Evolutionary conservation across 2,888 invertebrate genomes (phyloP), one percentile per base, ranked within the genome.

Genomic region (Lissocephala sabroskyi): DNA sequence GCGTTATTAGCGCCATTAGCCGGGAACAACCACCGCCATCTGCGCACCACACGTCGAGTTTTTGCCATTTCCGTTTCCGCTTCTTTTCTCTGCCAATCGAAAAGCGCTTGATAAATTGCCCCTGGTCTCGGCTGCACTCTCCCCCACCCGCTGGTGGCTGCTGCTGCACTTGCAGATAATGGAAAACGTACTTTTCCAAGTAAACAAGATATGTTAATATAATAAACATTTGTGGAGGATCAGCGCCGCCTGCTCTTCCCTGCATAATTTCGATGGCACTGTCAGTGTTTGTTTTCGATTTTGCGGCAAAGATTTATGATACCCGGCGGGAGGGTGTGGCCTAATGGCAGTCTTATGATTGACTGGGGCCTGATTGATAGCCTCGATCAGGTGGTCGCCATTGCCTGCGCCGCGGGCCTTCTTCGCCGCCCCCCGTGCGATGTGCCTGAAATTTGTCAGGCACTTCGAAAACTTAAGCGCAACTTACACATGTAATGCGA

Each of bases 401-500:
- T 26, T 19, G 37, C 41, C 50, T 56, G 50, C n/a, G n/a, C n/a
- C n/a, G n/a, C n/a, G n/a, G n/a, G n/a, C n/a, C n/a, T n/a, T n/a
- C n/a, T n/a, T n/a, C n/a, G n/a, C n/a, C n/a, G n/a, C n/a, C n/a
- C n/a, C n/a, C n/a, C n/a, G n/a, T n/a, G n/a, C n/a, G n/a, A n/a
- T n/a, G n/a, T n/a, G n/a, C n/a, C n/a, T 54, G 78, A 65, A 56
- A 77, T 76, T 76, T 67, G 78, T 77, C 78, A 65, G 62, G 37
- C 53, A 51, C 70, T 65, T n/a, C 23, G 41, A 40, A 35, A 67
- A 67, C 74, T 74, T 74, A 54, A 74, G 62, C 55, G 46, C 59
- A 74, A 70, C 75, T 77, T 77, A 67, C 67, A 74, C 78, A 67
- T 67, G 67, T 67, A 67, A 67, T 67, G 53, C 76, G 77, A 77